Conservation (phyloP, 2,888 invertebrate species). For the Trimorus sp. region DNA sequence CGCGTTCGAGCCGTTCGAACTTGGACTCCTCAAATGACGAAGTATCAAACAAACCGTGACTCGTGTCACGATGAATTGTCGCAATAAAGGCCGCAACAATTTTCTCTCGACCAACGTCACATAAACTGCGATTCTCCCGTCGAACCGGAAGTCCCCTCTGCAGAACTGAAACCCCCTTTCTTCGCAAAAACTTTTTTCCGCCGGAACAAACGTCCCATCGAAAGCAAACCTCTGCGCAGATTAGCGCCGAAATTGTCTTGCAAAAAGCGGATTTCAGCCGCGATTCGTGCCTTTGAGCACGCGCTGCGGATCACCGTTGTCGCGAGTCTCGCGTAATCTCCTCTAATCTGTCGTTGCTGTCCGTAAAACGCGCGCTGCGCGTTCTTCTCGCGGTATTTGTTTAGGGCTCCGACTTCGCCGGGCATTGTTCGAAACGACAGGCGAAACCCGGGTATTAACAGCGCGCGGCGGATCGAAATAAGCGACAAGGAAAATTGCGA, state of each 20-base stretch:
- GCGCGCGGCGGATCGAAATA: not conserved
- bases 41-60: slow-evolving; percentile 29
- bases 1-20: slow-evolving; percentile 6
- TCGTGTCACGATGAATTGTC: slow-evolving; percentile 37
- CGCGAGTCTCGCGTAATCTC: slow-evolving; percentile 58
- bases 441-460: not conserved
- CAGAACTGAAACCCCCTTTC: too few species aligned
- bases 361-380: slow-evolving; percentile 26
- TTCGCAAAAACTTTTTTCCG: too few species aligned
- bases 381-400: slow-evolving; percentile 41
- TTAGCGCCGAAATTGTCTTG: slow-evolving; percentile 58
- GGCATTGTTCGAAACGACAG: not conserved
- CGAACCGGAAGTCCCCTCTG: too few species aligned
- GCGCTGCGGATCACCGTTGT: slow-evolving; percentile 72
- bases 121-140: too few species aligned
- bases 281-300: slow-evolving; percentile 72
- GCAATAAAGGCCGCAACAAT: not conserved
- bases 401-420: slow-evolving; percentile 3
- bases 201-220: too few species aligned
- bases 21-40: slow-evolving; percentile 34
- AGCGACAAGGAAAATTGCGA: not conserved
- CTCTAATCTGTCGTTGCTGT: slow-evolving; percentile 51
- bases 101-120: too few species aligned
- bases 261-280: slow-evolving; percentile 67
- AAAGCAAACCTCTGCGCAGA: too few species aligned